Evolutionary conservation across 2,113 vertebrate genomes (phyloP).

Genomic region (Caloenas nicobarica): DNA sequence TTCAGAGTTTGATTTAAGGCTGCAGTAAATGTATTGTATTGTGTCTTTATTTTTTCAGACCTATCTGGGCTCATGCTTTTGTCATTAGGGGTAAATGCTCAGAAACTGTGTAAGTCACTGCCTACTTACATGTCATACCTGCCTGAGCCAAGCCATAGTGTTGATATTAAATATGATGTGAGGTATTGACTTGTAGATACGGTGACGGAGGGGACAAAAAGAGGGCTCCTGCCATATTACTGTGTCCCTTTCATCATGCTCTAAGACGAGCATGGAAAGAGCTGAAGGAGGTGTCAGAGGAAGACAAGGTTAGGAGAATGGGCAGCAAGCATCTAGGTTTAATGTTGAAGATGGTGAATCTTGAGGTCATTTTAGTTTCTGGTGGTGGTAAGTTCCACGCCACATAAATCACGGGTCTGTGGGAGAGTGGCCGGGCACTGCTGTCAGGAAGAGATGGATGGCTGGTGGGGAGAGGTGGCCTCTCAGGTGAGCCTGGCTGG

Average conservation of each 20-base stretch:
- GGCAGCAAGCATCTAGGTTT: not conserved
- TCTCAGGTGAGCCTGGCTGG: not conserved
- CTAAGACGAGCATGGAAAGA: not conserved
- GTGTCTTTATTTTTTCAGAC: not conserved
- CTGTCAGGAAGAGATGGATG: not conserved
- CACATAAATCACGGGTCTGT: not conserved
- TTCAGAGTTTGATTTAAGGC: not conserved
- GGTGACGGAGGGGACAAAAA: not conserved
- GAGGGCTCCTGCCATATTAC: accelerated
- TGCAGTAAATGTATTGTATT: not conserved
- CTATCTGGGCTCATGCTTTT: not conserved
- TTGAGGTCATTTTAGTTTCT: not conserved
- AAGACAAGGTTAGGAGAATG: not conserved
- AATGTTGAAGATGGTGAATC: not conserved
- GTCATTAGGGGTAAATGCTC: not conserved
- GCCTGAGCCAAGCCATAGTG: not conserved
- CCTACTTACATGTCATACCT: not conserved
- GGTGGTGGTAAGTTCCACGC: not conserved
- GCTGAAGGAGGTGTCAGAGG: not conserved
- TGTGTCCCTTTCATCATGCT: not conserved
- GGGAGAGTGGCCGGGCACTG: accelerated
- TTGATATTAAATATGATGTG: not conserved
- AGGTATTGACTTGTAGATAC: not conserved
- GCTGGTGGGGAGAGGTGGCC: not conserved
- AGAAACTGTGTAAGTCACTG: not conserved